Conservation (phyloP, 2,113 vertebrate species). For the Phyllostomus discolor region DNA sequence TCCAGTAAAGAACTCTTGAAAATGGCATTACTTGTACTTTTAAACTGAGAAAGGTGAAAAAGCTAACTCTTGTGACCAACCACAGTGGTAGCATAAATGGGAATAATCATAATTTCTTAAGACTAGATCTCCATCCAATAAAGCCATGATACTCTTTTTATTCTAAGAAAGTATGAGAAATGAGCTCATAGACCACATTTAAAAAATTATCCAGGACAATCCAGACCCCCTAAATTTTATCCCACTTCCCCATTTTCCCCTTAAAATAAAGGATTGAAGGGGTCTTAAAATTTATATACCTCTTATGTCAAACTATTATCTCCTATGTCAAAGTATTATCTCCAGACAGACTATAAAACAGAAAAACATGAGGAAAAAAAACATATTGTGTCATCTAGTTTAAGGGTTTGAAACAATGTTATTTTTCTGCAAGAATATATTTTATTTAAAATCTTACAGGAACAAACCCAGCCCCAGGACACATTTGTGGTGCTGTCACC, state of each 20-base stretch:
- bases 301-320: background rate
- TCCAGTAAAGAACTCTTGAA: background rate
- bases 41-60: background rate
- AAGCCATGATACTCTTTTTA: background rate
- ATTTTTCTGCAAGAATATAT: background rate
- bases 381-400: background rate
- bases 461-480: background rate
- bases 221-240: background rate
- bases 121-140: background rate
- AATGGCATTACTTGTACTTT: background rate
- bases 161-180: background rate
- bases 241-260: background rate
- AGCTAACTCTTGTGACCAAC: background rate
- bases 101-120: background rate
- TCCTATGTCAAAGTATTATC: background rate
- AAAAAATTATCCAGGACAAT: background rate
- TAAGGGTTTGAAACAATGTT: background rate
- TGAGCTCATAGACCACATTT: background rate
- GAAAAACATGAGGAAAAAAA: background rate
- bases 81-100: background rate
- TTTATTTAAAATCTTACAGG: background rate
- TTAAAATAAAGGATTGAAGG: background rate
- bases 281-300: background rate
- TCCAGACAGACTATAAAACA: background rate
- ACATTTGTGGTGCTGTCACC: background rate